These are phyloP conservation scores for Acipenser oxyrinchus DNA, from an alignment of 2,797 vertebrate genomes.

Conservation along the genomic window DNA sequence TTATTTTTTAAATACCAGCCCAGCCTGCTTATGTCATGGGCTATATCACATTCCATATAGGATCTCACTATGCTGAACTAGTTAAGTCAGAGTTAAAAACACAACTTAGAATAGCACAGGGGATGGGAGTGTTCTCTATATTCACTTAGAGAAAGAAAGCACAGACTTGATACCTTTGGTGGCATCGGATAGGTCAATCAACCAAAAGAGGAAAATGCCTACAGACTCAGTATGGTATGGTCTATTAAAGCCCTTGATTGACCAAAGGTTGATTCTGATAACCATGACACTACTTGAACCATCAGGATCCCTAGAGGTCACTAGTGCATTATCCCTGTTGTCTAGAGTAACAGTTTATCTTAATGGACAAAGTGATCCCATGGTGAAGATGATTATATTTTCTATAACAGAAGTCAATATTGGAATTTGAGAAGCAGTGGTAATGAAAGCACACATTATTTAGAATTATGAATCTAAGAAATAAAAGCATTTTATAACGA, in stretches of 20 bases:
- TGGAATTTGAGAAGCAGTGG: conserved; percentile 1
- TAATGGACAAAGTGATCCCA: background rate
- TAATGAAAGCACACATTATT: background rate
- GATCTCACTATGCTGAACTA: too few species aligned
- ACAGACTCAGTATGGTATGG: background rate
- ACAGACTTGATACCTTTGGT: too few species aligned
- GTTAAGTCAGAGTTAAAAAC: too few species aligned
- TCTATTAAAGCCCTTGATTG: conserved; percentile 16
- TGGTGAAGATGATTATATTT: background rate
- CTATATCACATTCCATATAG: too few species aligned
- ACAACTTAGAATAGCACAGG: too few species aligned
- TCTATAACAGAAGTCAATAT: conserved; percentile 3
- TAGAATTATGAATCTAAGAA: too few species aligned
- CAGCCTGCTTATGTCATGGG: too few species aligned
- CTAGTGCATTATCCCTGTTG: conserved; percentile 8
- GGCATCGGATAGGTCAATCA: too few species aligned
- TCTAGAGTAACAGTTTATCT: conserved; percentile 1
- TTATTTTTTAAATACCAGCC: too few species aligned
- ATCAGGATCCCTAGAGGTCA: conserved; percentile 35
- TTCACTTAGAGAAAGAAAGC: too few species aligned
- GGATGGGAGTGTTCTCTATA: too few species aligned
- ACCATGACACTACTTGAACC: conserved; percentile 28
- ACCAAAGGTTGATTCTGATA: conserved; percentile 22
- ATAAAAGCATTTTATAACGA: too few species aligned
- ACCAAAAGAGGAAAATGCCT: conserved; percentile 1